phyloP scores from a whole-genome alignment of 2,888 invertebrate genomes.

The Melanchra persicariae region DNA sequence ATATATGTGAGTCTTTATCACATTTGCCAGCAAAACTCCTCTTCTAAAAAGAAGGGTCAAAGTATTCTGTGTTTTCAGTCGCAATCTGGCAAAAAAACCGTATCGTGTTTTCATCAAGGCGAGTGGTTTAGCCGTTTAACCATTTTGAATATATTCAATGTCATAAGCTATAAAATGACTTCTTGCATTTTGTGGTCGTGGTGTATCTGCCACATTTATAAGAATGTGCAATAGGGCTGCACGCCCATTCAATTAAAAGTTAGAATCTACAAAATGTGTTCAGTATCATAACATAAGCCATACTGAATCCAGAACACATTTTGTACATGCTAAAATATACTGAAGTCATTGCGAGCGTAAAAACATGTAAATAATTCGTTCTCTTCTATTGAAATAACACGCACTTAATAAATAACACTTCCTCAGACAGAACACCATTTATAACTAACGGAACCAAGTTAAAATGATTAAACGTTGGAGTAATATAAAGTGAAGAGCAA shows the following conservation, averaged over 20 bases:
- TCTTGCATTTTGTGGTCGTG: neutral
- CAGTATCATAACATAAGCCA: too few relatives aligned
- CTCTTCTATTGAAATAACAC: too few relatives aligned
- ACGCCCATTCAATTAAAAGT: neutral
- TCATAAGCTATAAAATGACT: neutral
- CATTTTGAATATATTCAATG: neutral
- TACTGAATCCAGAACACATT: too few relatives aligned
- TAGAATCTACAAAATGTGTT: too few relatives aligned
- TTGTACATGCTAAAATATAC: too few relatives aligned
- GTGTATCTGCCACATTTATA: neutral
- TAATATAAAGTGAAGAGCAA: constrained; percentile 15
- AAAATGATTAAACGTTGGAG: constrained; percentile 14
- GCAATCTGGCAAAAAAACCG: too few relatives aligned
- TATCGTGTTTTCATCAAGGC: too few relatives aligned
- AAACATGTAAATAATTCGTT: neutral
- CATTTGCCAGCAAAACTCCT: too few relatives aligned
- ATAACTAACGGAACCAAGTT: neutral
- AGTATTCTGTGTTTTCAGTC: too few relatives aligned
- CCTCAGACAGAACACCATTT: neutral
- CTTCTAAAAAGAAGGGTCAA: too few relatives aligned
- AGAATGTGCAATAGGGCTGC: neutral
- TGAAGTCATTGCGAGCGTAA: neutral
- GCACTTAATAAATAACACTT: constrained; percentile 18
- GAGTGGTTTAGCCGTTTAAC: too few relatives aligned
- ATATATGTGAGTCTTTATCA: constrained; percentile 82